These are phyloP conservation scores for Triops longicaudatus DNA, from an alignment of 1,140 invertebrate species.

Conservation along the genomic window DNA sequence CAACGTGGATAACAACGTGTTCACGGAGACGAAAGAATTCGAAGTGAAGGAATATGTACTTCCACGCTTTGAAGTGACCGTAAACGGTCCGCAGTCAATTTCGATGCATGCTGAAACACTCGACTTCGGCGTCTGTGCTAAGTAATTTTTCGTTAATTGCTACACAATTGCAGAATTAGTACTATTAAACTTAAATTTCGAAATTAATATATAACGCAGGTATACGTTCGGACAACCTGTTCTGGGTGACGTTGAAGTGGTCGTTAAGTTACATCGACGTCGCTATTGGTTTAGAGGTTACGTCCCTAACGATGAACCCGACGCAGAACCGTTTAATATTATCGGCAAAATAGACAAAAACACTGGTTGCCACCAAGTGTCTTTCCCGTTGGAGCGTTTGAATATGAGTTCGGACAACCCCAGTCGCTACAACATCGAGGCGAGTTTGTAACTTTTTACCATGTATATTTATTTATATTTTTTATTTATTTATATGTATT, in stretches of 20 bases:
- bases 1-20: slow-evolving; percentile 40
- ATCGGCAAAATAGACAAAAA: neutral
- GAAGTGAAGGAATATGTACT: slow-evolving; percentile 54
- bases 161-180: too few species aligned
- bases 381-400: neutral
- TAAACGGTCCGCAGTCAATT: slow-evolving; percentile 51
- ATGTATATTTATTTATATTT: too few species aligned
- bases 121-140: neutral
- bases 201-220: slow-evolving; percentile 17
- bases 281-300: neutral
- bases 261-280: slow-evolving; percentile 16
- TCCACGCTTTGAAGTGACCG: slow-evolving; percentile 55
- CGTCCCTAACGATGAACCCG: neutral
- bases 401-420: neutral
- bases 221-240: slow-evolving; percentile 35
- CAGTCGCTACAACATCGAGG: neutral
- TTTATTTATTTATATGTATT: neutral
- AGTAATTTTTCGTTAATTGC: neutral
- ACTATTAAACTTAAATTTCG: too few species aligned
- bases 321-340: neutral
- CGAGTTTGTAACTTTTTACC: too few species aligned
- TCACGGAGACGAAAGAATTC: slow-evolving; percentile 37
- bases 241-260: slow-evolving; percentile 23
- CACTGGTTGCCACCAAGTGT: neutral
- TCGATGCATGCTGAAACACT: slow-evolving; percentile 39